Evolutionary conservation across 1,140 invertebrate species (phyloP).

Genomic region (Ephestia elutella): DNA sequence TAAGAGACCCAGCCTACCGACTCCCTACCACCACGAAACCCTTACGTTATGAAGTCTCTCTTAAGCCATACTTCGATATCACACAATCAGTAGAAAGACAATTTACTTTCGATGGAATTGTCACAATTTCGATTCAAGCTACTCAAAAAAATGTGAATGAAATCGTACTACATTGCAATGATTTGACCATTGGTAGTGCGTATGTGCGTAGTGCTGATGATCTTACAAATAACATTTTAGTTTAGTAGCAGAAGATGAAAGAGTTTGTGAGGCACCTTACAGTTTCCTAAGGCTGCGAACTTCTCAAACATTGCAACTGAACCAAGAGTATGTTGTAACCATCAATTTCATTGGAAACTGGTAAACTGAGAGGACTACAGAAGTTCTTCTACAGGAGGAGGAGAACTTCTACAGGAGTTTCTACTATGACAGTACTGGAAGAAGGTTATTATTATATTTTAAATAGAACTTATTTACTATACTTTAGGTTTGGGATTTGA

Average conservation of each 20-base stretch:
- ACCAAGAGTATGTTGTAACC: constrained; percentile 36
- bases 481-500: no score
- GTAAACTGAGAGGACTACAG: constrained; percentile 74
- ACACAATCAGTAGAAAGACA: constrained; percentile 44
- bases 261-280: not conserved
- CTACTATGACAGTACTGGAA: constrained; percentile 55
- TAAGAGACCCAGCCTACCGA: constrained; percentile 46
- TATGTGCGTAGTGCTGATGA: not conserved
- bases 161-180: constrained; percentile 80
- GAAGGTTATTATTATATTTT: constrained; percentile 46
- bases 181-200: constrained; percentile 67
- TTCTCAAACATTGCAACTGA: constrained; percentile 20
- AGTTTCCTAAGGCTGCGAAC: constrained; percentile 49
- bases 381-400: no score
- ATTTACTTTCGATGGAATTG: constrained; percentile 77
- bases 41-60: constrained; percentile 76
- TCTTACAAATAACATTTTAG: not conserved
- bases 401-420: constrained; percentile 76
- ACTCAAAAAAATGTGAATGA: constrained; percentile 35
- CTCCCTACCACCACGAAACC: constrained; percentile 47
- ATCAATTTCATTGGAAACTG: constrained; percentile 66
- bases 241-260: not conserved
- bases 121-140: constrained; percentile 67
- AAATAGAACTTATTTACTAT: no score
- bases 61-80: constrained; percentile 76